Percentiles rank a stretch among this genome's conserved stretches.
Conservation (phyloP, 2,888 invertebrate genomes). For the Latheticus oryzae region DNA sequence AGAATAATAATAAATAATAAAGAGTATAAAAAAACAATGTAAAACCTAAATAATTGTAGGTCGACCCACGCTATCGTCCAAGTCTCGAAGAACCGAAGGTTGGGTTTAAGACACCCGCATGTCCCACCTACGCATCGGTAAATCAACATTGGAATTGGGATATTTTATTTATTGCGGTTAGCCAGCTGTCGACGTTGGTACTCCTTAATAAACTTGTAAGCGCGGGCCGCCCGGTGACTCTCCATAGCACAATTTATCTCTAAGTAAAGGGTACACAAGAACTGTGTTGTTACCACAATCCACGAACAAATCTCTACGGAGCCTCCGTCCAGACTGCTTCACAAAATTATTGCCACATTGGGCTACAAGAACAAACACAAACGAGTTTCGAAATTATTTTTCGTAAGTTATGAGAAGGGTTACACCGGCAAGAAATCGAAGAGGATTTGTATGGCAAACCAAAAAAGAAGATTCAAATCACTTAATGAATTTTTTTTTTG, state of each 20-base stretch:
- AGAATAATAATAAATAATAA: constrained; percentile 28
- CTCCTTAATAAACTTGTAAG: constrained; percentile 60
- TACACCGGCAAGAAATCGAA: too few species aligned
- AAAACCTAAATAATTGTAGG: constrained; percentile 49
- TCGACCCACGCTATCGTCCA: constrained; percentile 50
- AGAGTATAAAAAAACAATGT: constrained; percentile 29
- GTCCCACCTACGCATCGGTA: constrained; percentile 49
- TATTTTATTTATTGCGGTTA: constrained; percentile 59
- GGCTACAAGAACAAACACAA: constrained; percentile 4
- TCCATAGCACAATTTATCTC: constrained; percentile 48
- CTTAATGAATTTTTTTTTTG: too few species aligned
- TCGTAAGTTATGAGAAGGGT: constrained; percentile 20
- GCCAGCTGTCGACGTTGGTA: constrained; percentile 57
- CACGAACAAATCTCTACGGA: constrained; percentile 54
- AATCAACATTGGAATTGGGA: constrained; percentile 57
- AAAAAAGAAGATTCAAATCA: too few species aligned
- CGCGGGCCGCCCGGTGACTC: constrained; percentile 45
- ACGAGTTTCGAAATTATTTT: constrained; percentile 26
- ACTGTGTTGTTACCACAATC: constrained; percentile 47
- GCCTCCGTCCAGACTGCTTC: constrained; percentile 51
- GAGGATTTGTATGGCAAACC: too few species aligned
- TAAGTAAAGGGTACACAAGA: constrained; percentile 42
- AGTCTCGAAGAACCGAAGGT: constrained; percentile 42
- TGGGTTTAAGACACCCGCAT: constrained; percentile 47
- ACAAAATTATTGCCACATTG: constrained; percentile 24